Percentiles rank a stretch among this genome's conserved stretches.
Evolutionary conservation across 2,797 vertebrate genomes (phyloP).

Genomic region (Agapornis canus): DNA sequence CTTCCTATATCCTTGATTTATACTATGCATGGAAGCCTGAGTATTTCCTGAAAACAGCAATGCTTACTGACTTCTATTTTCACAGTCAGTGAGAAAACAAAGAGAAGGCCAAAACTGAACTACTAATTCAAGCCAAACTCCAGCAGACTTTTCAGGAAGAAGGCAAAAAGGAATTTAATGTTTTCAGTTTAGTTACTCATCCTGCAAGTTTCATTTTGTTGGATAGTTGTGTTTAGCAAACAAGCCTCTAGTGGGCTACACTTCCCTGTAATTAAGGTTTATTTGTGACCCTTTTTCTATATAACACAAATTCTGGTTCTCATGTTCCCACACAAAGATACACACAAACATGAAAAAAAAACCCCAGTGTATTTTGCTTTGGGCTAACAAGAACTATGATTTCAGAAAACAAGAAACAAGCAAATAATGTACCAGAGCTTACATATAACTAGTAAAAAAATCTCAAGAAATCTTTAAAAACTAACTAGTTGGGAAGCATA

Average conservation of each 20-base stretch:
- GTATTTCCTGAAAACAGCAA: not conserved
- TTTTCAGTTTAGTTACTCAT: not conserved
- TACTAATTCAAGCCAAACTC: not conserved
- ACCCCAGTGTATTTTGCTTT: not conserved
- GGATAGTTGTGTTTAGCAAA: not conserved
- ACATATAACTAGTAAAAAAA: not conserved
- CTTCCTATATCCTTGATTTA: not conserved
- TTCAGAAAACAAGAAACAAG: not conserved
- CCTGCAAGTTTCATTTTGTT: not conserved
- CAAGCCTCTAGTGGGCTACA: not conserved
- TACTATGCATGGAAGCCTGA: not conserved
- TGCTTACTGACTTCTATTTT: not conserved
- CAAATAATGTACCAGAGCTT: not conserved
- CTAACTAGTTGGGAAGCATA: not conserved
- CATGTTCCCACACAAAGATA: not conserved
- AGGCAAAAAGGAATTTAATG: not conserved
- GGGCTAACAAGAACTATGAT: not conserved
- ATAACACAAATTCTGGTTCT: not conserved
- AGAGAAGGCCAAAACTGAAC: not conserved
- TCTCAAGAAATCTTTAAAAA: not conserved
- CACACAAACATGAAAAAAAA: not conserved
- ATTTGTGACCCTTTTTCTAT: not conserved
- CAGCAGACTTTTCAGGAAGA: not conserved
- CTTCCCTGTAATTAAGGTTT: constrained; percentile 13
- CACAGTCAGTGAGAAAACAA: not conserved